Percentiles rank a stretch among this genome's conserved stretches.
phyloP scores from a whole-genome alignment of 2,888 invertebrate species.

The Chalcis sispes region DNA sequence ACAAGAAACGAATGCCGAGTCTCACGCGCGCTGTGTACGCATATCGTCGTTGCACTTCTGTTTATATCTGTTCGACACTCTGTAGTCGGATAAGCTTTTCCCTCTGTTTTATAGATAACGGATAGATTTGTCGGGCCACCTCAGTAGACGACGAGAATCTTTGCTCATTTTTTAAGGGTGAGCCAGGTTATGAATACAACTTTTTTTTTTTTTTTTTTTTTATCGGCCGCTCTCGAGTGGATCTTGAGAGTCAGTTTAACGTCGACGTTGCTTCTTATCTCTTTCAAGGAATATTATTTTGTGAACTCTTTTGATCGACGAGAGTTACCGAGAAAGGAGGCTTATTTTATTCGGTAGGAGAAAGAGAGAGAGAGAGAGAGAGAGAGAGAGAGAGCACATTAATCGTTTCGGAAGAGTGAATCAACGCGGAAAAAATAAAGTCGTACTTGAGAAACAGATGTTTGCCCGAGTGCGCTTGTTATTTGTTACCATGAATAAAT shows the following conservation, averaged over 20 bases:
- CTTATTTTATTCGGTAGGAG: constrained; percentile 5
- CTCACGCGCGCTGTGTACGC: neutral
- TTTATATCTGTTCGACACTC: no score
- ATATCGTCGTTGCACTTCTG: neutral
- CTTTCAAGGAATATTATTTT: constrained; percentile 4
- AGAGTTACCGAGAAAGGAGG: neutral
- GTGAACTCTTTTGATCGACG: neutral
- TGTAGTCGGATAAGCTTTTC: no score
- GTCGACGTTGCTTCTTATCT: neutral
- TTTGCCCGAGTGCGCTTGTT: constrained; percentile 8
- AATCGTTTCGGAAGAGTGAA: constrained; percentile 10
- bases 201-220: neutral
- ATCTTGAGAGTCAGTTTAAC: neutral
- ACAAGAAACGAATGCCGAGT: no score
- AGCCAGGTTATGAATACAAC: neutral
- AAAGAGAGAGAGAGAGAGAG: no score
- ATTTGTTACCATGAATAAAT: no score
- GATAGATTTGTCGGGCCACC: no score
- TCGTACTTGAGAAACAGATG: constrained; percentile 42
- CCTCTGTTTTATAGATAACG: no score
- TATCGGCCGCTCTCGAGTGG: neutral
- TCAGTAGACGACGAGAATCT: no score
- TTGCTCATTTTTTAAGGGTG: no score
- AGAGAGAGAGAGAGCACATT: neutral
- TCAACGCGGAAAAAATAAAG: constrained; percentile 7